A percentile compares a stretch with the other conserved stretches of the same genome.
Conservation (phyloP, 1,140 invertebrate species). For the Laupala kohalensis region DNA sequence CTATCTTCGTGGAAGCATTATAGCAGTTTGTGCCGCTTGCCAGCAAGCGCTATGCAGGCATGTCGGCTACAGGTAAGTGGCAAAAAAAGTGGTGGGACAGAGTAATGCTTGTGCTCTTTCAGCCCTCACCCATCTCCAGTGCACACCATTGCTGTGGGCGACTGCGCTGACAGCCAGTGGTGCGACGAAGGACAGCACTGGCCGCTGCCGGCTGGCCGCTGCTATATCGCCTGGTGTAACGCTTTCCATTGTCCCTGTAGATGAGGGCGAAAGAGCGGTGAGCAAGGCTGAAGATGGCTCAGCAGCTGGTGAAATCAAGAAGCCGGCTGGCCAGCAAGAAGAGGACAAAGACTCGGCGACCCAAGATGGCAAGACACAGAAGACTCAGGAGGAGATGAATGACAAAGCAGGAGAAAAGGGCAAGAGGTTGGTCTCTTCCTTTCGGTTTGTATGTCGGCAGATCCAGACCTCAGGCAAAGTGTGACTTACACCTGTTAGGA, state of each 20-base stretch:
- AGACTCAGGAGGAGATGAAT: constrained; percentile 31
- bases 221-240: constrained; percentile 3
- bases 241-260: constrained; percentile 37
- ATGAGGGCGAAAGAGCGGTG: constrained; percentile 34
- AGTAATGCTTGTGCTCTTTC: constrained; percentile 17
- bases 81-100: no score
- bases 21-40: no score
- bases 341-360: constrained; percentile 25
- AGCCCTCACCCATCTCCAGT: no score
- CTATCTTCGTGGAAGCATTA: no score
- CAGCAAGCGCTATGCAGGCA: no score
- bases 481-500: neutral
- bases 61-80: no score
- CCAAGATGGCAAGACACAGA: constrained; percentile 25
- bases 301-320: constrained; percentile 28
- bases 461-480: neutral
- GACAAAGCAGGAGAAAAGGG: constrained; percentile 22
- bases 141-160: no score
- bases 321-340: constrained; percentile 26
- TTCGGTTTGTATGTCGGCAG: constrained; percentile 11
- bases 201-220: no score
- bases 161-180: no score
- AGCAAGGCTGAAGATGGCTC: constrained; percentile 28
- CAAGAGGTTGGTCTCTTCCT: constrained; percentile 17
- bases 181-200: no score